Evolutionary conservation across 1,140 invertebrate species (phyloP).

Genomic region (Macrocentrus cingulum): DNA sequence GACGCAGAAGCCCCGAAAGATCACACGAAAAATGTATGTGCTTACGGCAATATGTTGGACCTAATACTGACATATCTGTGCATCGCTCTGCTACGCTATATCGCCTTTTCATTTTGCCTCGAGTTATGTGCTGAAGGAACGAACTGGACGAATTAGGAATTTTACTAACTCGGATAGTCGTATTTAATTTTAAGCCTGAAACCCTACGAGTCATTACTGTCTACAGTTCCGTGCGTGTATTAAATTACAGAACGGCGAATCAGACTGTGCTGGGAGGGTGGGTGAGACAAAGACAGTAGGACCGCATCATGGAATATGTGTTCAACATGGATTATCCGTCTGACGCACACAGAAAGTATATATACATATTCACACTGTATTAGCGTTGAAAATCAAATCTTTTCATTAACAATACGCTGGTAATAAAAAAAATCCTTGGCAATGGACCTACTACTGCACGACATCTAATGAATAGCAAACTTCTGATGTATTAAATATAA

Average conservation of each 20-base stretch:
- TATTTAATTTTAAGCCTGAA: slow-evolving; percentile 61
- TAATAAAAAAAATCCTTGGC: too few species aligned
- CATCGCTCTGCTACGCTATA: slow-evolving; percentile 16
- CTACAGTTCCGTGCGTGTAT: slow-evolving; percentile 54
- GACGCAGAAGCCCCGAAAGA: slow-evolving; percentile 55
- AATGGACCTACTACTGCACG: too few species aligned
- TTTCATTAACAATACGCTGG: too few species aligned
- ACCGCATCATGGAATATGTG: slow-evolving; percentile 31
- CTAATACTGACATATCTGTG: slow-evolving; percentile 31
- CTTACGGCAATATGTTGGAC: slow-evolving; percentile 32
- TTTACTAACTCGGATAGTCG: slow-evolving; percentile 59
- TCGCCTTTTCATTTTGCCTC: slow-evolving; percentile 19
- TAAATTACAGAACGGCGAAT: slow-evolving; percentile 48
- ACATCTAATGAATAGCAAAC: too few species aligned
- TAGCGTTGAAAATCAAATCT: too few species aligned
- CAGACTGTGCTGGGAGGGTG: slow-evolving; percentile 32
- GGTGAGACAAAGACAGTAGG: background rate
- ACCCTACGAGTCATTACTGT: slow-evolving; percentile 57
- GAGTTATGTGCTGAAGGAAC: background rate
- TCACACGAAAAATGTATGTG: slow-evolving; percentile 57
- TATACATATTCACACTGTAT: background rate
- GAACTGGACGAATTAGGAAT: slow-evolving; percentile 56
- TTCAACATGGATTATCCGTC: slow-evolving; percentile 36
- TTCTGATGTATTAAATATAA: slow-evolving; percentile 3
- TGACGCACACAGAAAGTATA: background rate